These are phyloP conservation scores for Ailuropoda melanoleuca DNA, from an alignment of 2,113 vertebrate genomes.

Conservation along the genomic window DNA sequence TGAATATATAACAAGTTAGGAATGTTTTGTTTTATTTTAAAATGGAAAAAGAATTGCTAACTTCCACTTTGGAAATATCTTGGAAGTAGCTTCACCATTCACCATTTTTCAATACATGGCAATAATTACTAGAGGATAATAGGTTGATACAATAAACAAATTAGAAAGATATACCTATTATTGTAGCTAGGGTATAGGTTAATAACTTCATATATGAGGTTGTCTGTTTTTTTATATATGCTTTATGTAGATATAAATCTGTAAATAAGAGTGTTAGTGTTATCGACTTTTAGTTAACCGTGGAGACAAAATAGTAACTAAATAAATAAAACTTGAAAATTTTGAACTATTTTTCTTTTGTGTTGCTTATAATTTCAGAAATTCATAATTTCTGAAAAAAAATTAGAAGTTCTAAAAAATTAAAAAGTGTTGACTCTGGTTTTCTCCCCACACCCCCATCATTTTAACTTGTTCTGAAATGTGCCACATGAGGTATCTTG, in stretches of 20 bases:
- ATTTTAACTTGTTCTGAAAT: background rate
- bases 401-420: background rate
- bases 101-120: background rate
- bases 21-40: slow-evolving; percentile 11
- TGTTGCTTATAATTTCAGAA: background rate
- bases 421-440: background rate
- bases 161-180: background rate
- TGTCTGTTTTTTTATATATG: background rate
- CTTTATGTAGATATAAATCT: background rate
- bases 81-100: background rate
- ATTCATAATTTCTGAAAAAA: background rate
- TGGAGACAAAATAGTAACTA: background rate
- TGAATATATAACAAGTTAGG: background rate
- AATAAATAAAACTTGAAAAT: background rate
- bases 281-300: background rate
- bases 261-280: background rate
- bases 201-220: background rate
- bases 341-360: background rate
- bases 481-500: background rate
- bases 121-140: background rate
- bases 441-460: background rate
- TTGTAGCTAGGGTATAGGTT: background rate
- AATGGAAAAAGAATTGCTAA: slow-evolving; percentile 20
- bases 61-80: background rate
- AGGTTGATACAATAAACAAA: background rate